Evolutionary conservation across 2,113 vertebrate species (phyloP).

Genomic region (Acinonyx jubatus): DNA sequence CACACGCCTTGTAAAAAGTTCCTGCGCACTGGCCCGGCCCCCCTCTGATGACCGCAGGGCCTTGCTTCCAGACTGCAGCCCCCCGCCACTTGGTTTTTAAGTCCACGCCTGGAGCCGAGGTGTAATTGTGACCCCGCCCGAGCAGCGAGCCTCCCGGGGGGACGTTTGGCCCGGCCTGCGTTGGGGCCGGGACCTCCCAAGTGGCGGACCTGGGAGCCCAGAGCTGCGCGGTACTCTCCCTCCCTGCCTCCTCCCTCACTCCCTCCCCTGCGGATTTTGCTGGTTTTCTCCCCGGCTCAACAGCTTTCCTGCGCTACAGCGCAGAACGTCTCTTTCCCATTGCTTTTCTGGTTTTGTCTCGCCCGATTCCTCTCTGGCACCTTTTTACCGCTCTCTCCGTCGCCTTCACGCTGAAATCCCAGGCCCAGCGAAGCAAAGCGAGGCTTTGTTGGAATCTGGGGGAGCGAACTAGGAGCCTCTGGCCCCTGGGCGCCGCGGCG

Average conservation of each 20-base stretch:
- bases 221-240: conserved; percentile 73
- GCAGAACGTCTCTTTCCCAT: not conserved
- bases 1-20: conserved; percentile 68
- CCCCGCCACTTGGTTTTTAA: not conserved
- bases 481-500: not conserved
- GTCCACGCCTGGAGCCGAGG: conserved; percentile 81
- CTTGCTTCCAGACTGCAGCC: conserved; percentile 74
- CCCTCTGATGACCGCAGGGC: conserved; percentile 64
- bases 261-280: not conserved
- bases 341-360: not conserved
- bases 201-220: conserved; percentile 84
- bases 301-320: not conserved
- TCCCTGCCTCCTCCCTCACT: not conserved
- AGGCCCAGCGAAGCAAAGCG: conserved; percentile 65
- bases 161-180: conserved; percentile 79
- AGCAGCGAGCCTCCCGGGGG: conserved; percentile 83
- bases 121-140: conserved; percentile 85
- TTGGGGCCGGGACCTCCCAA: conserved; percentile 88
- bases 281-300: not conserved
- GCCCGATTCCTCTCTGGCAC: not conserved
- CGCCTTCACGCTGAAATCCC: conserved; percentile 63
- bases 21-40: conserved; percentile 17
- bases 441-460: conserved; percentile 20
- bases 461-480: conserved; percentile 70
- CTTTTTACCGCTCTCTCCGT: not conserved